Base-by-base conservation (phyloP, 2,113 vertebrate species). In the Nibea albiflora region DNA sequence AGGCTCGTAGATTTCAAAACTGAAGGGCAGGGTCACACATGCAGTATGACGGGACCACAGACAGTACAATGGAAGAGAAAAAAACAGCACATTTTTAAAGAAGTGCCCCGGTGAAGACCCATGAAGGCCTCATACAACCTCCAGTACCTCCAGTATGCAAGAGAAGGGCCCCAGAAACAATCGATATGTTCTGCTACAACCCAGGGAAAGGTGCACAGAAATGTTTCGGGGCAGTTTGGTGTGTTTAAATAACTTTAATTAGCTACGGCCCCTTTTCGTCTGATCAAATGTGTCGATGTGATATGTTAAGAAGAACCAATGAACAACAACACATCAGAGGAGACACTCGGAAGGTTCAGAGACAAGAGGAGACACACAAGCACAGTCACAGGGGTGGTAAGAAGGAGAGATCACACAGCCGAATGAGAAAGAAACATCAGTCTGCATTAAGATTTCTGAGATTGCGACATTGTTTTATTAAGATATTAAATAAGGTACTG, bases 261-360 rank as follows among this genome's bases (percentile, higher is more conserved):
- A 63, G 1, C 57, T 35, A 46, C 15, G 47, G 73, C 44, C 63
- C 31, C 80, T 52, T 71, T 73, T 56, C 67, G 80, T 73, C 57
- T 61, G 71, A 64, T 77, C 53, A 52, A 64, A 73, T 74, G 69
- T 65, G 84, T 84, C 44, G 5, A 58, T 72, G 83, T 9, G 71
- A 64, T 50, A 68, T 61, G 72, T 85, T 83, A 49, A 69, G 73
- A 78, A 78, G 65, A 86, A 79, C 88, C 70, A 76, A 90, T 88
- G 90, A 93, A 92, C 92, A 92, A 93, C 92, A 94, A 91, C 91
- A 93, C 92, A 92, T 88, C 91, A 92, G 85, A 92, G 92, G 92
- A 93, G 93, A 94, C 90, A 93, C 92, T 93, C 92, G 57, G 90
- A 92, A 91, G 90, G 86, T 75, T 89, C 26, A 31, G 81, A 90